Percentiles rank a stretch among this genome's conserved stretches.
Evolutionary conservation across 2,797 vertebrate species (phyloP).

Genomic region (Manis javanica): DNA sequence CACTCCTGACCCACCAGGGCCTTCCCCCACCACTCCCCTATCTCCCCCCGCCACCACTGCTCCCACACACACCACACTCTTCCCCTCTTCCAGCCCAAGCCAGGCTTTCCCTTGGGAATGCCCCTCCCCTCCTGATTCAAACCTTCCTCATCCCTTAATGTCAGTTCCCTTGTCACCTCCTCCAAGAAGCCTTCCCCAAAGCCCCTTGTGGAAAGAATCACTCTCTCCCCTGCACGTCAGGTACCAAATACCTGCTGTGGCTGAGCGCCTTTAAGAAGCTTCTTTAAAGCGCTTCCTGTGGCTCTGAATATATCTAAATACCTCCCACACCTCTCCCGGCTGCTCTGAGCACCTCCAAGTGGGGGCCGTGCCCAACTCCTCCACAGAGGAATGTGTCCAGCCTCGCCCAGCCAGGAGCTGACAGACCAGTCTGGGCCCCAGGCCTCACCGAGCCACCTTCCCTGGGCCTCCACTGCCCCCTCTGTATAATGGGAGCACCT

Average conservation of each 20-base stretch:
- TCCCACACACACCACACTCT: neutral
- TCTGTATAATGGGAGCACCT: neutral
- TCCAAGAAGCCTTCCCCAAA: neutral
- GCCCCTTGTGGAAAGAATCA: neutral
- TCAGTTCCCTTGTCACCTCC: neutral
- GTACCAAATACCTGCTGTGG: neutral
- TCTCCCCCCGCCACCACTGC: neutral
- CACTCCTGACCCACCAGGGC: neutral
- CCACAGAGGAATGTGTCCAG: fast-evolving
- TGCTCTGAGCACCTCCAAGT: neutral
- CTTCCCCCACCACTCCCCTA: neutral
- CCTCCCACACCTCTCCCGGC: neutral
- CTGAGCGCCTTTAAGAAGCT: neutral
- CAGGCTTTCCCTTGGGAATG: neutral
- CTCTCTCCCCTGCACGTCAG: neutral
- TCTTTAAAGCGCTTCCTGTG: neutral
- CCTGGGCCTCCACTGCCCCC: neutral
- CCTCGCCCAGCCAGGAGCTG: neutral
- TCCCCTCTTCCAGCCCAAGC: neutral
- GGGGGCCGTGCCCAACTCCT: fast-evolving
- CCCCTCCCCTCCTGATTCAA: neutral
- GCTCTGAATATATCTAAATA: neutral
- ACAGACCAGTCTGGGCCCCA: neutral
- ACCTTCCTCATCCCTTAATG: neutral
- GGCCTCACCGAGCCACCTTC: neutral